Evolutionary conservation across 2,797 vertebrate species (phyloP), one percentile per base, ranked within the genome.

Genomic region (Sandelia bainsii): DNA sequence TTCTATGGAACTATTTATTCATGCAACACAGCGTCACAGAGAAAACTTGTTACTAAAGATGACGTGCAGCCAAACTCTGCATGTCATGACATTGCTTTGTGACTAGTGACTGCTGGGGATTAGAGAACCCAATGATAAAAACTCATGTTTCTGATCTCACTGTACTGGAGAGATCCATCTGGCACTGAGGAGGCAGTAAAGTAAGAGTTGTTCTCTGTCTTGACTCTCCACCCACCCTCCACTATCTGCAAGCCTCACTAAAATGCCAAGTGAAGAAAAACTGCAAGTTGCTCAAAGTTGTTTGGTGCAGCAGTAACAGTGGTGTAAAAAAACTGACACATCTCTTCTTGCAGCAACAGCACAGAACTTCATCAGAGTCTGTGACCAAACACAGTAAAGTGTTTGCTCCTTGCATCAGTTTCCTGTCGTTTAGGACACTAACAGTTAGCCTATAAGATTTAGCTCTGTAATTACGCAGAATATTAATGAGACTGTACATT

Each of bases 281-380:
- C 16, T 34, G 6, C 12, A 6, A 19, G 32, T 44, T 62, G n/a
- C 22, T 54, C 49, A 17, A 8, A 34, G 56, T 37, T 29, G 39
- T 32, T 5, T 4, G 19, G 19, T 27, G 9, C 20, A 56, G 44
- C 16, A 52, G n/a, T 22, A 20, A 39, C 37, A 14, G 11, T 13
- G n/a, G 4, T 40, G 42, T 65, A 27, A 59, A 58, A n/a, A 54
- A 54, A 4, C 63, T 17, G 51, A 44, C 44, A 44, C 39, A 69
- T 51, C 54, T 11, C 13, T 3, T n/a, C n/a, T n/a, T n/a, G n/a
- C n/a, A n/a, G n/a, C n/a, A n/a, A n/a, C n/a, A n/a, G n/a, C n/a
- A n/a, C n/a, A n/a, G n/a, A n/a, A n/a, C n/a, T n/a, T n/a, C n/a
- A n/a, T n/a, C n/a, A n/a, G n/a, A n/a, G n/a, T n/a, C n/a, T n/a